Conservation (phyloP, 2,888 invertebrate genomes). For the Punctoribates punctum region DNA sequence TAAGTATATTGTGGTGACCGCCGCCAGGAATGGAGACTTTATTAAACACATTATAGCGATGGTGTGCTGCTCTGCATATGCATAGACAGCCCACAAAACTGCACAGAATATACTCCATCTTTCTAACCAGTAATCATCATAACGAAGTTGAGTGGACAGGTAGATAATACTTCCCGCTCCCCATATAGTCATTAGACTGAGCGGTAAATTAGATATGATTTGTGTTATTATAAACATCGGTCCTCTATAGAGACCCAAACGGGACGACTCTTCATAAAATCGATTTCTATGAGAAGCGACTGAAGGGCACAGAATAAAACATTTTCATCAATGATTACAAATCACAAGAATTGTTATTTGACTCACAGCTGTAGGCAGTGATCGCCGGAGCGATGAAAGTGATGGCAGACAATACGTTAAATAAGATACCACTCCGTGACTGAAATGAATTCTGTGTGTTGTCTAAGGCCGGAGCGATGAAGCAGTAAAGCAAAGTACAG, state of each 20-base stretch:
- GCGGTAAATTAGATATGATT: constrained; percentile 73
- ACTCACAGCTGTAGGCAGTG: constrained; percentile 56
- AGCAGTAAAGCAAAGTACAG: constrained; percentile 72
- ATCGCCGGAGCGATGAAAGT: constrained; percentile 68
- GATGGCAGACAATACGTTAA: constrained; percentile 65
- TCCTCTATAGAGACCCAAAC: constrained; percentile 83
- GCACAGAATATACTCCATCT: constrained; percentile 65
- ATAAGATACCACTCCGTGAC: constrained; percentile 66
- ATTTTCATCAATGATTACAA: neutral
- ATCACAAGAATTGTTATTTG: neutral
- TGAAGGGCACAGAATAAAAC: constrained; percentile 48
- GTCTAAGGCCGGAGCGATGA: constrained; percentile 61
- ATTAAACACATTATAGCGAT: constrained; percentile 75
- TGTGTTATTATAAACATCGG: constrained; percentile 76
- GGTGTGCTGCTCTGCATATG: constrained; percentile 76
- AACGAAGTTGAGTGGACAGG: constrained; percentile 48
- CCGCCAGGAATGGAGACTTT: constrained; percentile 71
- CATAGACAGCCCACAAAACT: constrained; percentile 77
- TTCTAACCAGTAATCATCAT: constrained; percentile 47
- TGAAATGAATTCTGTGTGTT: constrained; percentile 66
- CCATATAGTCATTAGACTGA: constrained; percentile 71
- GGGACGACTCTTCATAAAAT: constrained; percentile 77
- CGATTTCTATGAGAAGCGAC: constrained; percentile 73
- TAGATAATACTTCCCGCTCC: constrained; percentile 60
- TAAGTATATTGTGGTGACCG: constrained; percentile 72